phyloP scores from a whole-genome alignment of 2,888 invertebrate genomes.

The Steinernema hermaphroditum region DNA sequence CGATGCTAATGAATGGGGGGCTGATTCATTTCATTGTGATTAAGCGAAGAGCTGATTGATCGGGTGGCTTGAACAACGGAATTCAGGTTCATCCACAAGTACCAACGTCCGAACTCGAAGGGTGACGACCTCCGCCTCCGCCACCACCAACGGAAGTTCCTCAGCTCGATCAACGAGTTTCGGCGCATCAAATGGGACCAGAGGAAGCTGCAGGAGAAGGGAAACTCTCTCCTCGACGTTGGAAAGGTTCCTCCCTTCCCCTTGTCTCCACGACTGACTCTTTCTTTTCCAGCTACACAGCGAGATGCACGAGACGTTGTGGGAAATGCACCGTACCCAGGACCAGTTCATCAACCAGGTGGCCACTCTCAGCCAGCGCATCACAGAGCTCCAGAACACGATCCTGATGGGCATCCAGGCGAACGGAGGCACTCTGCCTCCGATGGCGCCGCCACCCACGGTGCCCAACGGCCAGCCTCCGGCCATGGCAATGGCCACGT shows the following conservation, averaged over 20 bases:
- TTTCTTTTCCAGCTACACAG: slow-evolving; percentile 57
- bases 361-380: slow-evolving; percentile 63
- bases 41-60: too few species aligned
- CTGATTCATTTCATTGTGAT: too few species aligned
- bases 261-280: too few species aligned
- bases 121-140: slow-evolving; percentile 65
- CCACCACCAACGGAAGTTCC: slow-evolving; percentile 63
- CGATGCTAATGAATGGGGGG: too few species aligned
- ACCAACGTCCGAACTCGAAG: slow-evolving; percentile 60
- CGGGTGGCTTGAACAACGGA: too few species aligned
- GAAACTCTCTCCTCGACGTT: slow-evolving; percentile 98
- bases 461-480: too few species aligned
- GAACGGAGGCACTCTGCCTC: slow-evolving; percentile 5
- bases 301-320: slow-evolving; percentile 66
- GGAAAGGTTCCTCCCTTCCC: slow-evolving; percentile 82
- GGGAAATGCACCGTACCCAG: slow-evolving; percentile 65
- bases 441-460: too few species aligned
- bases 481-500: neutral
- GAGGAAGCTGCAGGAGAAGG: slow-evolving; percentile 71
- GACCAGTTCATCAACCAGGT: slow-evolving; percentile 64
- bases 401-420: slow-evolving; percentile 35
- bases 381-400: slow-evolving; percentile 57
- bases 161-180: slow-evolving; percentile 71
- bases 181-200: slow-evolving; percentile 86
- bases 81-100: slow-evolving; percentile 65